Conservation (phyloP, 2,113 vertebrate species). For the Synodontis membranacea region DNA sequence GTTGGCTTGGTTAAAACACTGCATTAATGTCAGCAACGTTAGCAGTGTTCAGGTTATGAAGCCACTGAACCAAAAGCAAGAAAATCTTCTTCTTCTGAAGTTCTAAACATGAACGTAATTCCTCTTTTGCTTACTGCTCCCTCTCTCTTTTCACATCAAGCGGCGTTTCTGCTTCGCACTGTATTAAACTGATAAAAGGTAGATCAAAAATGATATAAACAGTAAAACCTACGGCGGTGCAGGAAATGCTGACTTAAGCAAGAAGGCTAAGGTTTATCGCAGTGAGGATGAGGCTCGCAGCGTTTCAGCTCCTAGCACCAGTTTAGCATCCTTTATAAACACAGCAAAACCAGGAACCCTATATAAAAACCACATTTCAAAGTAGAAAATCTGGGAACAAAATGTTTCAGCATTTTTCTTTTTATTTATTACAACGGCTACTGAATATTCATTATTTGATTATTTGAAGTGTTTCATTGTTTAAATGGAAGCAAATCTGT, state of each 20-base stretch:
- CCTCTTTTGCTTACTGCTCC: background rate
- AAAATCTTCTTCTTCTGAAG: background rate
- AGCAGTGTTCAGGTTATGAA: background rate
- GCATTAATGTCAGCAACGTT: background rate
- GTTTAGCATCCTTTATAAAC: constrained; percentile 63
- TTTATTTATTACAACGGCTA: background rate
- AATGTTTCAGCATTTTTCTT: background rate
- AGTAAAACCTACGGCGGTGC: constrained; percentile 33
- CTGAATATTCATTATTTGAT: background rate
- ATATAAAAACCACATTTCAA: background rate
- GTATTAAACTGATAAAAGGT: constrained; percentile 30
- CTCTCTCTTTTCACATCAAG: background rate
- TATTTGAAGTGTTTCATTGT: background rate
- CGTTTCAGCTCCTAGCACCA: constrained; percentile 60
- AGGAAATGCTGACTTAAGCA: constrained; percentile 55
- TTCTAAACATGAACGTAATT: background rate
- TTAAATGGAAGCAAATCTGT: background rate
- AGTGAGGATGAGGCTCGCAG: constrained; percentile 56
- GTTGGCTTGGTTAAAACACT: background rate
- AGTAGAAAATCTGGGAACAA: background rate
- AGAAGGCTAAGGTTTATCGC: constrained; percentile 53
- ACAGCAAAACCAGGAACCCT: constrained; percentile 59
- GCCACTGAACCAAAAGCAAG: background rate
- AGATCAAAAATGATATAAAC: constrained; percentile 45
- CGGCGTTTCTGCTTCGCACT: constrained; percentile 10